A percentile compares a stretch with the other conserved stretches of the same genome.
phyloP scores from a whole-genome alignment of 1,140 invertebrate genomes.

The Theocolax elegans region DNA sequence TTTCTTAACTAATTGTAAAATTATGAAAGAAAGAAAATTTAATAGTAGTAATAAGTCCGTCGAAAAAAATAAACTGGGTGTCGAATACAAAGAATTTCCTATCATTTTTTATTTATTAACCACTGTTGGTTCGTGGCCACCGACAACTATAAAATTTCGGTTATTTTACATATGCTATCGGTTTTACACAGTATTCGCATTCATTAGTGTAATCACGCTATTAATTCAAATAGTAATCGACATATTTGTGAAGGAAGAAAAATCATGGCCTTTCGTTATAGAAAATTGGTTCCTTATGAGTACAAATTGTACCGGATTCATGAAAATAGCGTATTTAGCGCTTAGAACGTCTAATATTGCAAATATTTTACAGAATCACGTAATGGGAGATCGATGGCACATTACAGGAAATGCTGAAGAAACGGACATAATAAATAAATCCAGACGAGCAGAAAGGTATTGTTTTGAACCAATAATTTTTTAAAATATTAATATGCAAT shows the following conservation, averaged over 20 bases:
- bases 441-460: constrained; percentile 2
- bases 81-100: too few species aligned
- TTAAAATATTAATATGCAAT: not conserved
- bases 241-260: not conserved
- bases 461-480: not conserved
- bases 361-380: constrained; percentile 6
- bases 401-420: constrained; percentile 23
- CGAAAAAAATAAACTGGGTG: too few species aligned
- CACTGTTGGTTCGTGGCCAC: too few species aligned
- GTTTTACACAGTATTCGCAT: constrained; percentile 60
- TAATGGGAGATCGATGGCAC: constrained; percentile 29
- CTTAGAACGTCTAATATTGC: constrained; percentile 23
- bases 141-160: constrained; percentile 22
- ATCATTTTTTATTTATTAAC: too few species aligned
- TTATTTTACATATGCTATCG: constrained; percentile 36
- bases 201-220: constrained; percentile 95
- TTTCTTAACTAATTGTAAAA: too few species aligned
- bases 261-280: constrained; percentile 17
- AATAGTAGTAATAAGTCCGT: too few species aligned
- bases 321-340: constrained; percentile 36
- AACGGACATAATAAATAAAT: constrained; percentile 34
- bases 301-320: constrained; percentile 19
- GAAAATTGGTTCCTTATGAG: constrained; percentile 43
- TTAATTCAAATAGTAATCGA: not conserved
- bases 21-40: too few species aligned